Conservation (phyloP, 2,888 invertebrate genomes). For the Melitaea athalia region DNA sequence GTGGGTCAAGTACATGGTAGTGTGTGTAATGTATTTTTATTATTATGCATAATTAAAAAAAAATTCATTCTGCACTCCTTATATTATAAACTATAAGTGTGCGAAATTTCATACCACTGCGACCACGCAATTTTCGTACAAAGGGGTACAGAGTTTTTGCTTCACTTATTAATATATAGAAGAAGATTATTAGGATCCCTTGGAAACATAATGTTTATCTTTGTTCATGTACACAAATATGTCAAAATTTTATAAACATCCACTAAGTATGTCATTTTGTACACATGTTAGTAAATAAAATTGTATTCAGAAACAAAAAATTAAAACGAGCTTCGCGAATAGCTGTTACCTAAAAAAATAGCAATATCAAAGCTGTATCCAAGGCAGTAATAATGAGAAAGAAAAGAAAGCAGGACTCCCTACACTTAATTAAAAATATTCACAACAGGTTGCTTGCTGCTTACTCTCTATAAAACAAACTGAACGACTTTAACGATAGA, state of each 20-base stretch:
- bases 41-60: no score
- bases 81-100: no score
- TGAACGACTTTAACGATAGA: slow-evolving; percentile 44
- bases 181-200: background rate
- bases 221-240: background rate
- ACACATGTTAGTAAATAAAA: background rate
- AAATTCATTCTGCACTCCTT: no score
- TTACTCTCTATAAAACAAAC: slow-evolving; percentile 45
- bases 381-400: slow-evolving; percentile 2
- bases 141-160: no score
- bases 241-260: background rate
- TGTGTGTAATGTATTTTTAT: no score
- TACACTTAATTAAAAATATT: slow-evolving; percentile 75
- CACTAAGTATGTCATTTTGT: no score
- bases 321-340: slow-evolving; percentile 3
- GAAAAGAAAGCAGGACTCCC: slow-evolving; percentile 51
- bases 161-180: no score
- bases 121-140: no score
- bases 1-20: no score
- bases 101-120: no score
- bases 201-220: no score
- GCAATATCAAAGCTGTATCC: slow-evolving; percentile 49
- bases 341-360: slow-evolving; percentile 49
- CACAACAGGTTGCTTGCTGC: slow-evolving; percentile 72
- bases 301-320: background rate